A percentile compares a stretch with the other conserved stretches of the same genome.
phyloP scores from a whole-genome alignment of 53 echinoderm and acorn worm genomes.

The Mesocentrotus franciscanus region DNA sequence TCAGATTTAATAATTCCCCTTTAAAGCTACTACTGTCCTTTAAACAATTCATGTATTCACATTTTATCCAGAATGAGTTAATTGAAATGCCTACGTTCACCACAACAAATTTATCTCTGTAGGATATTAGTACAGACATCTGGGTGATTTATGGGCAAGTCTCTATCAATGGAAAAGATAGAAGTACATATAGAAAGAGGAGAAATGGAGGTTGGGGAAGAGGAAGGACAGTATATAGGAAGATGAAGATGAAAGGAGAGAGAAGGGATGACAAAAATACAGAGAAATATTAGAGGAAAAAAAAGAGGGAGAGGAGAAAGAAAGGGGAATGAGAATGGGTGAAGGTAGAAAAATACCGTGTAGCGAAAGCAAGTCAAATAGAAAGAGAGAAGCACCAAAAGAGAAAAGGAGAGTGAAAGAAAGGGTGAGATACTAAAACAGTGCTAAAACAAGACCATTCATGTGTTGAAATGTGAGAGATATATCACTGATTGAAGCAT shows the following conservation, averaged over 20 bases:
- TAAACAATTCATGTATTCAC: background rate
- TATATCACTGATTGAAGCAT: background rate
- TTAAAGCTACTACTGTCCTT: background rate
- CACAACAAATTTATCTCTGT: background rate
- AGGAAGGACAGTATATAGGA: background rate
- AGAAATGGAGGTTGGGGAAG: background rate
- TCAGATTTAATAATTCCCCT: background rate
- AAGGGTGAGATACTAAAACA: background rate
- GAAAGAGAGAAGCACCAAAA: background rate
- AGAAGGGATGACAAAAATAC: background rate
- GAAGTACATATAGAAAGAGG: background rate
- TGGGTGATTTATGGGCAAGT: background rate
- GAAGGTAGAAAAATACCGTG: background rate
- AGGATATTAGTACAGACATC: slow-evolving; percentile 26
- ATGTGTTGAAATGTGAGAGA: background rate
- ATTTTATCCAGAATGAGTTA: slow-evolving; percentile 30
- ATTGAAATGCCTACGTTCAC: background rate
- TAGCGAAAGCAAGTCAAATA: background rate
- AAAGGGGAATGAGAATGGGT: background rate
- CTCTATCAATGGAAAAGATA: slow-evolving; percentile 27
- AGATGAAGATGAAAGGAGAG: background rate
- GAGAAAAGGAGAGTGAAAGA: background rate
- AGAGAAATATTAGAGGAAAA: background rate
- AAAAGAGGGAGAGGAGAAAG: background rate
- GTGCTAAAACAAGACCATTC: background rate